Evolutionary conservation across 2,113 vertebrate species (phyloP).

Genomic region (Onychostruthus taczanowskii): DNA sequence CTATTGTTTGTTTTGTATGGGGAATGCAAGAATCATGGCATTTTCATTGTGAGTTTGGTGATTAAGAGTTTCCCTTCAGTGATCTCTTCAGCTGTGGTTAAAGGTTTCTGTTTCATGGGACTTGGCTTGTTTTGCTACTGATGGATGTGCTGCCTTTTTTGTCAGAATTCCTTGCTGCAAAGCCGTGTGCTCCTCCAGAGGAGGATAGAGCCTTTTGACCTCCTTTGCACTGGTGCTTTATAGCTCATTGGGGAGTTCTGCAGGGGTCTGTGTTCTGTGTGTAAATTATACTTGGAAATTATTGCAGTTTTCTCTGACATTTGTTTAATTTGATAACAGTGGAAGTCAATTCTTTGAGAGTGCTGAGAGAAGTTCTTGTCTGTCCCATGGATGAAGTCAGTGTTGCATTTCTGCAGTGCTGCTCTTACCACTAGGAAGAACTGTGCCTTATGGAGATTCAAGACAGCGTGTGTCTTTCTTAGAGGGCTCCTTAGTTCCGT

Average conservation of each 20-base stretch:
- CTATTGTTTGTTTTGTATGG: neutral
- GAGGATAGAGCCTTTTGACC: neutral
- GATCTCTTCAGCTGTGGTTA: neutral
- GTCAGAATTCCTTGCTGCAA: neutral
- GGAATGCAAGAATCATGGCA: neutral
- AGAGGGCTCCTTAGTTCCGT: too few relatives aligned
- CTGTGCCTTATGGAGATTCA: neutral
- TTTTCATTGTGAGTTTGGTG: neutral
- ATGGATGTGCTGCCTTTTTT: neutral
- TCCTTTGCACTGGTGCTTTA: neutral
- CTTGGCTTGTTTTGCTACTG: neutral
- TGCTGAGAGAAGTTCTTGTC: neutral
- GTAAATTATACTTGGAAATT: neutral
- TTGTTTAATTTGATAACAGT: neutral
- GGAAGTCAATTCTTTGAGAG: neutral
- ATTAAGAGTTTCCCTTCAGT: neutral
- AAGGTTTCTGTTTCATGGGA: neutral
- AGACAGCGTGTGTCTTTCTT: neutral
- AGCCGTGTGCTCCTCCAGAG: neutral
- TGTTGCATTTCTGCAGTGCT: neutral
- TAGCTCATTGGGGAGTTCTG: neutral
- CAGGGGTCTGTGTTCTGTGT: neutral
- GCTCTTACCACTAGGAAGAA: neutral
- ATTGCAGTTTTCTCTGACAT: neutral
- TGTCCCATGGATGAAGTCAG: neutral